phyloP scores from a whole-genome alignment of 2,888 invertebrate genomes.

The Xylophagus ater region DNA sequence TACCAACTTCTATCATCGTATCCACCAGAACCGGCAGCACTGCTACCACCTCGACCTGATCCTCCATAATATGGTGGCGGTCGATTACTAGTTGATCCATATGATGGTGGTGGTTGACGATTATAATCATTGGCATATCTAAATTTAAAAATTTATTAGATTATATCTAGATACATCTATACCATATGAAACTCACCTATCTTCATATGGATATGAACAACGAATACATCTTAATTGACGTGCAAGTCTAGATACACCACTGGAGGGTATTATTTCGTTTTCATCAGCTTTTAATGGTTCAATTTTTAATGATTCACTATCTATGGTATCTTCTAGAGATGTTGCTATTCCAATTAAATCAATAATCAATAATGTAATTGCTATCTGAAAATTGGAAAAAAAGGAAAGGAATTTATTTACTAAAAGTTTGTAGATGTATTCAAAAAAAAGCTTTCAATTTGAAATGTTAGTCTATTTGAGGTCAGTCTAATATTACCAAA shows the following conservation, averaged over 20 bases:
- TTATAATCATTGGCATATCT: background rate
- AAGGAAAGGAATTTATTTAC: too few species aligned
- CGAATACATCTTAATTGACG: slow-evolving; percentile 35
- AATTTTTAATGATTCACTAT: too few species aligned
- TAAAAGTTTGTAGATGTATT: too few species aligned
- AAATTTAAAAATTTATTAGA: background rate
- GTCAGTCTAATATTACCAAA: too few species aligned
- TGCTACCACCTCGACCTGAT: slow-evolving; percentile 6
- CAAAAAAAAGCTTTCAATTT: too few species aligned
- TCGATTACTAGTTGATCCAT: background rate
- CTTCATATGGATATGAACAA: slow-evolving; percentile 28
- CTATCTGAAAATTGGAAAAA: too few species aligned
- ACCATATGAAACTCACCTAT: slow-evolving; percentile 23
- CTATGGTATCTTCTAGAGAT: too few species aligned
- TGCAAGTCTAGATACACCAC: slow-evolving; percentile 26
- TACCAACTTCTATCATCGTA: slow-evolving; percentile 22
- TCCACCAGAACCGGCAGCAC: slow-evolving; percentile 16
- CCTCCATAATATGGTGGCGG: slow-evolving; percentile 1
- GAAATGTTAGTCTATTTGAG: too few species aligned
- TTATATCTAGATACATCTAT: background rate
- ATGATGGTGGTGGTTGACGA: background rate
- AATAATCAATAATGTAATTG: too few species aligned
- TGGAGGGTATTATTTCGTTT: too few species aligned
- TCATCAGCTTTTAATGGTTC: too few species aligned
- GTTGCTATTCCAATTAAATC: too few species aligned